Evolutionary conservation across 2,888 invertebrate genomes (phyloP).

Genomic region (Barypeithes pellucidus): DNA sequence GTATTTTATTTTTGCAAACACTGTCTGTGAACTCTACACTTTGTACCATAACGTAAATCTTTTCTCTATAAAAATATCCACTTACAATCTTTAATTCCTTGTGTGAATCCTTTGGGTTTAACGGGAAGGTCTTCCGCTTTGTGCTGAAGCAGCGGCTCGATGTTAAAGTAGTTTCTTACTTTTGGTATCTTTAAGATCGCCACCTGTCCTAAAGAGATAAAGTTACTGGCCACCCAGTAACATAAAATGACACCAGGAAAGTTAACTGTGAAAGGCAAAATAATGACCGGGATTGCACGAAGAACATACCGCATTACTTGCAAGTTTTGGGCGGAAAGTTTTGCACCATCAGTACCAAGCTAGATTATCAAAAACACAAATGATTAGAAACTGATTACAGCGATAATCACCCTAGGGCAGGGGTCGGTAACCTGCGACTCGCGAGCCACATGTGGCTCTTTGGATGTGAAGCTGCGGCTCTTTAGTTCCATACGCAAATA

Average conservation of each 20-base stretch:
- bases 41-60: no score
- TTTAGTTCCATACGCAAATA: no score
- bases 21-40: no score
- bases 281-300: conserved; percentile 82
- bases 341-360: conserved; percentile 85
- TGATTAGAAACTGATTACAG: no score
- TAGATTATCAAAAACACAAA: no score
- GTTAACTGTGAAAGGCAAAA: conserved; percentile 89
- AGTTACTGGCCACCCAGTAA: conserved; percentile 93
- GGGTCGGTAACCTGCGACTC: no score
- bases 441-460: no score
- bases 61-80: conserved; percentile 21
- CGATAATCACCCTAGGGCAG: no score
- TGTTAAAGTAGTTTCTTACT: conserved; percentile 84
- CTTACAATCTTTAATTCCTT: conserved; percentile 86
- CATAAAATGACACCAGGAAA: conserved; percentile 91
- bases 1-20: no score
- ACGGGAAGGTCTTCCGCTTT: conserved; percentile 75
- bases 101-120: conserved; percentile 84
- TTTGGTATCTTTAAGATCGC: conserved; percentile 82
- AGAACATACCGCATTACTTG: conserved; percentile 83
- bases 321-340: conserved; percentile 79
- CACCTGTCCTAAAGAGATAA: conserved; percentile 88
- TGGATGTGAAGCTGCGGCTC: no score
- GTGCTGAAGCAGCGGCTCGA: conserved; percentile 77